Conservation (phyloP, 2,888 invertebrate species). For the Phania funesta region DNA sequence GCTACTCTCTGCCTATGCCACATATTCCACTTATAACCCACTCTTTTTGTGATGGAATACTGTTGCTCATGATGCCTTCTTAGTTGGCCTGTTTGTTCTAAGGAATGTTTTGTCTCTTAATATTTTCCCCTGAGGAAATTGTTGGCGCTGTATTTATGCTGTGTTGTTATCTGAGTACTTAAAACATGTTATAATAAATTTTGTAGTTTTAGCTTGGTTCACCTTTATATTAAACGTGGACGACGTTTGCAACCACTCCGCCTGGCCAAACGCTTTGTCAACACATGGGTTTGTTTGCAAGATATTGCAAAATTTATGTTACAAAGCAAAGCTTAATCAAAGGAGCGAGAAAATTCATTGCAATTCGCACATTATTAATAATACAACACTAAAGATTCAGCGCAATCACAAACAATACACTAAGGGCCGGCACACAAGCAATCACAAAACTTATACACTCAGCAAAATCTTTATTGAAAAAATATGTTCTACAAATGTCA, state of each 20-base stretch:
- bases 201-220: conserved; percentile 26
- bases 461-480: neutral
- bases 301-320: conserved; percentile 32
- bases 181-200: conserved; percentile 60
- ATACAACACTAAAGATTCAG: conserved; percentile 1
- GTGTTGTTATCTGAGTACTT: conserved; percentile 49
- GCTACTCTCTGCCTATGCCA: conserved; percentile 19
- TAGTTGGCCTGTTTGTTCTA: neutral
- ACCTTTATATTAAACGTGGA: conserved; percentile 20
- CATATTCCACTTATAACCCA: conserved; percentile 17
- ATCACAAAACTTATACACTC: neutral
- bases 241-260: neutral
- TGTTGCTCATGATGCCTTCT: neutral
- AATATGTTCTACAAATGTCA: conserved; percentile 64
- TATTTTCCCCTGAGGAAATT: conserved; percentile 50
- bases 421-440: conserved; percentile 21
- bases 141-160: conserved; percentile 40
- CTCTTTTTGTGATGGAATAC: neutral
- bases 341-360: conserved; percentile 48
- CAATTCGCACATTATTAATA: conserved; percentile 57
- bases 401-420: conserved; percentile 34
- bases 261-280: conserved; percentile 24
- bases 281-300: conserved; percentile 34
- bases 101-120: neutral
- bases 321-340: neutral